Evolutionary conservation across 2,797 vertebrate genomes (phyloP), one percentile per base, ranked within the genome.

Genomic region (Enteromius fasciolatus): DNA sequence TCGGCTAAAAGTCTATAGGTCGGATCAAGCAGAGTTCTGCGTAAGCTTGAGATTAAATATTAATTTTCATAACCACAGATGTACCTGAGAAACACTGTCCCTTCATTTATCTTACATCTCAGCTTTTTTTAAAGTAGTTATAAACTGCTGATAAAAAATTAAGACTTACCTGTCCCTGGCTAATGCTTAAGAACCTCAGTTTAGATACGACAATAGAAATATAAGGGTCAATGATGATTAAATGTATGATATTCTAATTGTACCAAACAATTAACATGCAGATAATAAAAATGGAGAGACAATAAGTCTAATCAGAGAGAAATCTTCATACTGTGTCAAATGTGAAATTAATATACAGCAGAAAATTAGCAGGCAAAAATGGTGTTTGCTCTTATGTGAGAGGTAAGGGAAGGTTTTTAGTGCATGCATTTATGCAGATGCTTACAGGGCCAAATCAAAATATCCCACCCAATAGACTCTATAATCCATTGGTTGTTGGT

Each of bases 251-350:
- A 91, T 94, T 96, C 95, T 97, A 96, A 96, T 93, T 95, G 86
- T 95, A 96, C 94, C 93, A 89, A 86, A 95, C 93, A 94, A 94
- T 94, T 96, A 95, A 96, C 98, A 97, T 97, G 98, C 98, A 99
- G 93, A 97, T 94, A 96, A 94, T 94, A 95, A 93, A 94, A 97
- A 97, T 95, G 93, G 95, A 96, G 93, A 95, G 90, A 96, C 89
- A 89, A 91, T 46, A 93, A 94, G 93, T 96, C 93, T 95, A 89
- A 96, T 96, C 93, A 95, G 93, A 95, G 93, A 90, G 89, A 95
- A 96, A 97, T 96, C 95, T 99, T 99, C 98, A 99, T 99, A 99
- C 98, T 97, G 98, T 98, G 97, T 98, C 97, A 92, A 85, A 86
- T 1, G 28, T 52, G 61, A 76, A 12, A 44, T 23, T 41, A 41